Conservation (phyloP, 2,113 vertebrate genomes). For the Drymodes brunneopygia region DNA sequence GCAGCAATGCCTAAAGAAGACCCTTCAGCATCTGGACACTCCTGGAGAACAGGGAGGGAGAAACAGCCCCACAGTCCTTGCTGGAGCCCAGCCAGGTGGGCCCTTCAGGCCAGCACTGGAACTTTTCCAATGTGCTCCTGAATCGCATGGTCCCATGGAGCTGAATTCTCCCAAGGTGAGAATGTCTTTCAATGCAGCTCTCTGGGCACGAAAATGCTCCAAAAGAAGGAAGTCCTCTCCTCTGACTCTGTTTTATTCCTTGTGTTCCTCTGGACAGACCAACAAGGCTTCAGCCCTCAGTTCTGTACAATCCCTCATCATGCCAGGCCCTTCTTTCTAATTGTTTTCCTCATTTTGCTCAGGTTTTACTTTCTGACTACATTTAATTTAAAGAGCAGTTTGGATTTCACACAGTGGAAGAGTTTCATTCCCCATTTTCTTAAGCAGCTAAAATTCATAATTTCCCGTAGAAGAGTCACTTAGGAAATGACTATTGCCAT, state of each 20-base stretch:
- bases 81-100: not conserved
- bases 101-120: rapidly evolving
- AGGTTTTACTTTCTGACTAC: not conserved
- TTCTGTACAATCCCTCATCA: not conserved
- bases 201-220: not conserved
- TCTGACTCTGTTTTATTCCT: not conserved
- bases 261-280: not conserved
- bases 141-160: not conserved
- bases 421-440: not conserved
- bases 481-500: not conserved
- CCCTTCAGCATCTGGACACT: not conserved
- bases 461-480: not conserved
- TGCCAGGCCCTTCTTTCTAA: not conserved
- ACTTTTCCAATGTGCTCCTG: not conserved
- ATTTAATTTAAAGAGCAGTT: not conserved
- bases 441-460: not conserved
- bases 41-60: not conserved
- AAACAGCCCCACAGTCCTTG: rapidly evolving
- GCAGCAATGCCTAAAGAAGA: not conserved
- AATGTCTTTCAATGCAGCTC: not conserved
- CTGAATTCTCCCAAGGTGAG: not conserved
- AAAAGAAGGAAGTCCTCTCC: not conserved
- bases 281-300: not conserved
- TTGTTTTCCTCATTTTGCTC: not conserved
- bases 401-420: not conserved